A percentile compares a stretch with the other conserved stretches of the same genome.
These are phyloP conservation scores for Serilophus lunatus DNA, from an alignment of 2,113 vertebrate genomes.

Conservation along the genomic window DNA sequence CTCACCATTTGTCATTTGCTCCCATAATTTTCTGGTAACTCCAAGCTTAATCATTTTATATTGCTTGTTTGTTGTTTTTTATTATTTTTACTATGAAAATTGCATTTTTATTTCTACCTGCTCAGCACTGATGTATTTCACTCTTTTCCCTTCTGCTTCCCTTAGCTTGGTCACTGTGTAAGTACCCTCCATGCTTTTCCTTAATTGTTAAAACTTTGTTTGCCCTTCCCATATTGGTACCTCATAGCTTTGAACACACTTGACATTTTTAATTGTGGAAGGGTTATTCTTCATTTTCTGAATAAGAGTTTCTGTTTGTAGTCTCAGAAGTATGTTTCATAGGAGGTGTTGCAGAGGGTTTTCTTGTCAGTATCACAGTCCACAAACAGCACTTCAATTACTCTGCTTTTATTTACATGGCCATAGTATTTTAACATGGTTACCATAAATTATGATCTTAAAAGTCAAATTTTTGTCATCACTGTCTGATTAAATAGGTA, in stretches of 20 bases:
- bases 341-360: background rate
- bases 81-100: slow-evolving; percentile 46
- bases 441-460: background rate
- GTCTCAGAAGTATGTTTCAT: background rate
- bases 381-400: background rate
- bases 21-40: slow-evolving; percentile 39
- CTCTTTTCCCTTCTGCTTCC: slow-evolving; percentile 81
- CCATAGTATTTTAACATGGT: background rate
- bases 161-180: slow-evolving; percentile 99
- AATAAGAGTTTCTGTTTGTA: background rate
- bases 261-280: slow-evolving; percentile 3
- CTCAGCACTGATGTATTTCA: slow-evolving; percentile 73
- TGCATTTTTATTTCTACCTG: slow-evolving; percentile 64
- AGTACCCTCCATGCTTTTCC: slow-evolving; percentile 76
- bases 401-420: background rate
- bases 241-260: background rate
- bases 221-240: background rate
- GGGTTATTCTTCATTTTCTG: background rate
- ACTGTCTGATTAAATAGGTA: background rate
- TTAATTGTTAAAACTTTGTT: slow-evolving; percentile 49
- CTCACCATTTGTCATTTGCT: slow-evolving; percentile 37
- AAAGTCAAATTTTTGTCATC: background rate
- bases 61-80: background rate
- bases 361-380: background rate
- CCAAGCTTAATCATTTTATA: slow-evolving; percentile 14